phyloP scores from a whole-genome alignment of 2,888 invertebrate species.

The Spisula solida region DNA sequence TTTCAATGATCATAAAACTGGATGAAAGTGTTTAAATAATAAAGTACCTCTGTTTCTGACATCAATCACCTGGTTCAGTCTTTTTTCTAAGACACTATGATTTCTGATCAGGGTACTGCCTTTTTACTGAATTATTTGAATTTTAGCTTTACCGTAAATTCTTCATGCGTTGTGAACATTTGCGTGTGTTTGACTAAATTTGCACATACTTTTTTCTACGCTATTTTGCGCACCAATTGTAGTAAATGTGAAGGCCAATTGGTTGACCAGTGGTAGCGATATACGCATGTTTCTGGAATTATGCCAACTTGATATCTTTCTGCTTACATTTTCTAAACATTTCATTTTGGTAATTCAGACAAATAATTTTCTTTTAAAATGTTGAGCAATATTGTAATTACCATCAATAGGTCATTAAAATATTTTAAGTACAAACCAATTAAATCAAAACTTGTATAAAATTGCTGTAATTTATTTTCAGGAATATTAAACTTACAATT shows the following conservation, averaged over 20 bases:
- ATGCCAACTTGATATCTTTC: no score
- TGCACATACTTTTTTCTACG: no score
- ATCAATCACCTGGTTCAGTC: background rate
- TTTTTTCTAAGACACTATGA: background rate
- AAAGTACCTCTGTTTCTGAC: background rate
- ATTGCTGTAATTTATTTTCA: background rate
- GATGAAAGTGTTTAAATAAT: background rate
- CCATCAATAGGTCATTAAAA: background rate
- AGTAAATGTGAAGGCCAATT: no score
- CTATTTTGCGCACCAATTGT: no score
- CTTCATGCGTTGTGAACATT: no score
- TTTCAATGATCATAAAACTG: background rate
- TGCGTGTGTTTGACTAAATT: no score
- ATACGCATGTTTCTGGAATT: no score
- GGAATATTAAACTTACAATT: background rate
- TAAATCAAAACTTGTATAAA: slow-evolving; percentile 7
- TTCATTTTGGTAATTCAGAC: background rate
- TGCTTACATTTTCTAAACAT: background rate
- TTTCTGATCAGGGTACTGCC: background rate
- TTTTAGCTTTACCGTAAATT: no score
- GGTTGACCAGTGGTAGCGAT: no score
- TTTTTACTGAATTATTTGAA: background rate
- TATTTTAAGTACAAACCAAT: background rate
- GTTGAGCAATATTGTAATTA: background rate
- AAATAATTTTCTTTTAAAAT: background rate